Conservation (phyloP, 1,140 invertebrate genomes). For the Riptortus pedestris region DNA sequence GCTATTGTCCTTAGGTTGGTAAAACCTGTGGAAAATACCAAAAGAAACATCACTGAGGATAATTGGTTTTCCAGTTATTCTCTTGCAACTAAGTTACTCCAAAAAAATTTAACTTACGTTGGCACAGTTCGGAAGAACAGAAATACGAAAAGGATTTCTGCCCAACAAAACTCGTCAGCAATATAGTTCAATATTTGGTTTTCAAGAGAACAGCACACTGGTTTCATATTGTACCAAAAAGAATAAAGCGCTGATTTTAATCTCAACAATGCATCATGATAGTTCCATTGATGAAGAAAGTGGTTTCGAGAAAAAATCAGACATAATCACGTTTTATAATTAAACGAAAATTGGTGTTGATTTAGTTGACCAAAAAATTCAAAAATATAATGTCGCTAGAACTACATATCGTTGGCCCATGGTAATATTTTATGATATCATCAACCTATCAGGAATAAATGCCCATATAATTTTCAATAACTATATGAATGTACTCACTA, state of each 20-base stretch:
- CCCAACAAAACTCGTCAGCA: slow-evolving; percentile 1
- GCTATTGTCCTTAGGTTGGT: neutral
- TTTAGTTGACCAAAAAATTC: neutral
- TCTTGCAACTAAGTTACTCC: neutral
- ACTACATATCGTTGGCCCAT: neutral
- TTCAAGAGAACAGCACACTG: slow-evolving; percentile 24
- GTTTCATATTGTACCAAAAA: slow-evolving; percentile 11
- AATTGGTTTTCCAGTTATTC: neutral
- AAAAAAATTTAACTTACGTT: neutral
- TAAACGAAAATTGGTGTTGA: neutral
- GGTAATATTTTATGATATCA: neutral
- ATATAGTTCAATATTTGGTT: slow-evolving; percentile 23
- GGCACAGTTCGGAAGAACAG: slow-evolving; percentile 31
- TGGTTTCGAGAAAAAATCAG: neutral
- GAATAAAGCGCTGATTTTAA: neutral
- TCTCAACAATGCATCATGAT: neutral
- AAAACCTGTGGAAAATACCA: neutral
- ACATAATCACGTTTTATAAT: neutral
- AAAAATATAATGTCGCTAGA: neutral
- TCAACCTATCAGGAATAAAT: neutral
- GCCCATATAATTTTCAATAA: neutral
- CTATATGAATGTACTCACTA: neutral
- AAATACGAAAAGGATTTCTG: too few relatives aligned
- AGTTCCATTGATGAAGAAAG: neutral
- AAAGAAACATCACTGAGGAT: neutral